Base-by-base conservation (phyloP, 2,113 vertebrate genomes). In the Callorhinus ursinus region DNA sequence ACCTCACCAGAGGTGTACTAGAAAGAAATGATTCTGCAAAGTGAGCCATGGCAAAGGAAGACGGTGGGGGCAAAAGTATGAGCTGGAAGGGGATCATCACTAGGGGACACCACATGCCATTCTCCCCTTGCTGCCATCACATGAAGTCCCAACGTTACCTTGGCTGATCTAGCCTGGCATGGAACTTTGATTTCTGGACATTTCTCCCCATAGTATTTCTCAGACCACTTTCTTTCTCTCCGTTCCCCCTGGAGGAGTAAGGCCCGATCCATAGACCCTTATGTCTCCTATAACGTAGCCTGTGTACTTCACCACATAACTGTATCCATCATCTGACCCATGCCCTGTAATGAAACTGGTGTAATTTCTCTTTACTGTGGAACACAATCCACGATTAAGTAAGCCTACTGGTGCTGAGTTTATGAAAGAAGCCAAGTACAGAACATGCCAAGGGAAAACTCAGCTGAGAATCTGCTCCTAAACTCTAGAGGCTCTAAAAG, bases 291-390 rank as follows among this genome's bases (percentile, higher is more conserved):
- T n/a, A n/a, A 19, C 26, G 12, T 21, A 46, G 13, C 12, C 55
- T 7, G 4, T 13, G 22, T 14, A 36, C 39, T 63, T 72, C 14
- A 16, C 1, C 1, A 18, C 5, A 36, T 12, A 13, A 8, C 0
- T 63, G 8, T 4, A 82, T 51, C 49, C 69, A 65, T 18, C 79
- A 24, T 55, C 24, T 55, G 16, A 71, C 51, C 51, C 42, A 59
- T 1, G n/a, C 31, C 39, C 77, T 79, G 12, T 59, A 74, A 96
- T 31, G 92, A 77, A 77, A 36, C 39, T 42, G 74, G 21, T 53
- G 14, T 28, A 28, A 46, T 42, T 88, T 59, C 65, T 53, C 87
- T 80, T 42, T 5, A 72, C 13, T 92, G 21, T 39, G 69, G 55
- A 72, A 81, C 22, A 69, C 1, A 7, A 79, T 5, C 46, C 39